Evolutionary conservation across 2,888 invertebrate genomes (phyloP).

Genomic region (Hydraecia micacea): DNA sequence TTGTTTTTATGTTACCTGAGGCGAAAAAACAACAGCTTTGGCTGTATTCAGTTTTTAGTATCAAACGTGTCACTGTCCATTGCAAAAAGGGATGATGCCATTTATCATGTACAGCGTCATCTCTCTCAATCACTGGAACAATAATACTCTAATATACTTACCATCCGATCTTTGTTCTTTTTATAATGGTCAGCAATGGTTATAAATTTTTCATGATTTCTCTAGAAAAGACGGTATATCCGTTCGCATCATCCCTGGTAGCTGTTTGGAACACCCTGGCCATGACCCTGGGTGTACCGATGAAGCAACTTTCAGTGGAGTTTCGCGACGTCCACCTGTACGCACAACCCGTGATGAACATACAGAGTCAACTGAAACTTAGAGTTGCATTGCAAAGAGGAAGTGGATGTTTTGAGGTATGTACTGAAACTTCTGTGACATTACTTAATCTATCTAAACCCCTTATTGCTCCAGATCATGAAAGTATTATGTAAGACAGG

Average conservation of each 20-base stretch:
- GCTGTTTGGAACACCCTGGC: constrained; percentile 93
- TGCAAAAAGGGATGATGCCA: neutral
- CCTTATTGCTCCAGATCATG: neutral
- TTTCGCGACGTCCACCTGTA: constrained; percentile 91
- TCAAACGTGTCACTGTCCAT: neutral
- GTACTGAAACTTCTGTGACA: neutral
- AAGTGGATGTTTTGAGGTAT: constrained; percentile 90
- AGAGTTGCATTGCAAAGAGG: constrained; percentile 91
- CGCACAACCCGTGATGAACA: constrained; percentile 90
- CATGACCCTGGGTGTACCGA: constrained; percentile 87
- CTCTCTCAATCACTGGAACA: neutral
- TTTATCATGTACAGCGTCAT: neutral
- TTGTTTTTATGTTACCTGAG: neutral
- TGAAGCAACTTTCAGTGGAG: constrained; percentile 92
- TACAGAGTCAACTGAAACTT: constrained; percentile 89
- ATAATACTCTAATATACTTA: neutral
- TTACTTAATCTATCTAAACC: neutral
- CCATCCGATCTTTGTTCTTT: too few relatives aligned
- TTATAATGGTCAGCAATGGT: neutral
- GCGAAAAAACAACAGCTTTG: too few relatives aligned
- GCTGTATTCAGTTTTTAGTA: neutral
- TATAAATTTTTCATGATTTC: neutral
- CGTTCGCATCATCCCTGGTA: constrained; percentile 94
- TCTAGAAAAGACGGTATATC: constrained; percentile 92
- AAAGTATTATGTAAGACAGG: neutral